Conservation (phyloP, 2,888 invertebrate genomes). For the Thereva nobilitata region DNA sequence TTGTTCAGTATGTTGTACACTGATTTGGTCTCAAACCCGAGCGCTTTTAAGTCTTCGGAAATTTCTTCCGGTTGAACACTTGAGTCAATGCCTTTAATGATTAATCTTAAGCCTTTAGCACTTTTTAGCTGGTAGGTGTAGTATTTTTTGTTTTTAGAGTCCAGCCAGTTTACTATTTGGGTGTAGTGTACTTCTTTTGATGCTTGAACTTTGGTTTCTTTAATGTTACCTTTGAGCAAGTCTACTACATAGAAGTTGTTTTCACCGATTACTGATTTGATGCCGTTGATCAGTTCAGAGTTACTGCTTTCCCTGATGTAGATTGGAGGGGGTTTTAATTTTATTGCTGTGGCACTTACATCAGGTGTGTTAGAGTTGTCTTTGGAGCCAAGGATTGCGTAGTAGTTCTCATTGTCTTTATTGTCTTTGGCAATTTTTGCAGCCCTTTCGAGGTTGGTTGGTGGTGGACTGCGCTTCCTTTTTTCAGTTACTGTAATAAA, state of each 20-base stretch:
- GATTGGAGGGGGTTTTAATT: constrained; percentile 6
- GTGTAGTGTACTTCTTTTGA: constrained; percentile 10
- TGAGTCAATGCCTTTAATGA: constrained; percentile 10
- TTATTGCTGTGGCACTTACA: background rate
- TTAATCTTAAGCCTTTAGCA: background rate
- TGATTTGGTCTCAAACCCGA: constrained; percentile 2
- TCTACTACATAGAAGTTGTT: constrained; percentile 2
- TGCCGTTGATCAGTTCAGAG: constrained; percentile 10
- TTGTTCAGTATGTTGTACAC: too few species aligned
- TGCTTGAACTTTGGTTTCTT: constrained; percentile 14
- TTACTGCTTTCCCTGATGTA: constrained; percentile 12
- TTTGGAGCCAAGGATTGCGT: background rate
- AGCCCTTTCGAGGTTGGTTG: constrained; percentile 6
- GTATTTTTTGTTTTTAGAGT: too few species aligned
- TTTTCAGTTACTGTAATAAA: constrained; percentile 7
- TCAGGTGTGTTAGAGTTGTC: constrained; percentile 3
- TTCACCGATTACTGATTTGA: constrained; percentile 12
- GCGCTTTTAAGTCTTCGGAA: constrained; percentile 3
- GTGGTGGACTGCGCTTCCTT: constrained; percentile 8
- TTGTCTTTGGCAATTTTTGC: constrained; percentile 8
- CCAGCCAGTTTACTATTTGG: too few species aligned
- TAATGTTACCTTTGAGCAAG: constrained; percentile 4
- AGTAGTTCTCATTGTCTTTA: constrained; percentile 4
- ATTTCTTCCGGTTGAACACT: constrained; percentile 7
- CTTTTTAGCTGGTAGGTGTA: too few species aligned